Evolutionary conservation across 2,797 vertebrate species (phyloP).

Genomic region (Astyanax mexicanus): DNA sequence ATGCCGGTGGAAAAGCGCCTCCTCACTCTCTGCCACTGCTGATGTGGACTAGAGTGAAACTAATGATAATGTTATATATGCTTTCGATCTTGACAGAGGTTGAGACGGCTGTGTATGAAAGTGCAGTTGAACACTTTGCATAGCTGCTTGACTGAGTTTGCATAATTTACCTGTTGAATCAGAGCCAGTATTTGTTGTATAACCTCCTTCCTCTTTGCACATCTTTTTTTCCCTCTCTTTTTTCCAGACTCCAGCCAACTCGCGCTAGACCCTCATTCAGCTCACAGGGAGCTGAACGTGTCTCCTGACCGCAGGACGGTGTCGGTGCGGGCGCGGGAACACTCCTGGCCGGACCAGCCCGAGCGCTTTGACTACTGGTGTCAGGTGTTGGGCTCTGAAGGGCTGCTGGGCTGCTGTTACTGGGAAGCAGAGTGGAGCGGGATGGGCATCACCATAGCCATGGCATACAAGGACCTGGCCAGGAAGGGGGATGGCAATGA

Average conservation of each 20-base stretch:
- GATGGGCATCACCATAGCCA: constrained; percentile 45
- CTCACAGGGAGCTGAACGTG: constrained; percentile 45
- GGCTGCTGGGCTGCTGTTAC: constrained; percentile 45
- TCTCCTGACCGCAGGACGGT: constrained; percentile 35
- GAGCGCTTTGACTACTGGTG: constrained; percentile 60
- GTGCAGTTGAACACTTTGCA: background rate
- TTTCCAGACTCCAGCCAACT: constrained; percentile 40
- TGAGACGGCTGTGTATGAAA: background rate
- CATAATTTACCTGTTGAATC: background rate
- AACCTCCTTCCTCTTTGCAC: no score
- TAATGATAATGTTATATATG: no score
- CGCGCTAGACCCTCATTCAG: constrained; percentile 27
- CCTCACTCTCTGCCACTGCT: background rate
- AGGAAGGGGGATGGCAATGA: constrained; percentile 55
- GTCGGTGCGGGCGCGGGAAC: constrained; percentile 22
- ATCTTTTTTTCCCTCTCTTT: background rate
- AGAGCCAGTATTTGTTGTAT: no score
- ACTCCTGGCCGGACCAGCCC: constrained; percentile 43
- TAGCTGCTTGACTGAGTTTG: background rate
- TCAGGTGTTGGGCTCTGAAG: constrained; percentile 56
- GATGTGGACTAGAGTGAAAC: no score
- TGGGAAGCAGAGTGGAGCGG: constrained; percentile 53
- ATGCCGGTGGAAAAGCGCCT: no score
- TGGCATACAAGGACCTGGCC: constrained; percentile 48
- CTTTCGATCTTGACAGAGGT: no score